Evolutionary conservation across 2,797 vertebrate species (phyloP).

Genomic region (Spea hammondii): DNA sequence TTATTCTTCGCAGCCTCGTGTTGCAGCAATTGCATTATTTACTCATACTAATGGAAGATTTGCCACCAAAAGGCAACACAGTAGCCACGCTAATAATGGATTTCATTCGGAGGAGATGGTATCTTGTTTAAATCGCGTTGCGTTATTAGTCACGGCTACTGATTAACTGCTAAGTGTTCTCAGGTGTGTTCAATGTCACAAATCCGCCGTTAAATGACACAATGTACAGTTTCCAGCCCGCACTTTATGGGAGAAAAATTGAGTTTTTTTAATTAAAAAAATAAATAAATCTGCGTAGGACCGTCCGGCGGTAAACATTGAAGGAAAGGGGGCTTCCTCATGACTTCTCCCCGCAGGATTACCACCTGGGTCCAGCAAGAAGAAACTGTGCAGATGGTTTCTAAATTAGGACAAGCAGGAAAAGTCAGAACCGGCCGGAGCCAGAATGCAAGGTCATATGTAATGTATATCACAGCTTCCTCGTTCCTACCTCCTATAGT

Average conservation of each 20-base stretch:
- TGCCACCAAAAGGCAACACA: background rate
- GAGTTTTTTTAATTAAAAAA: background rate
- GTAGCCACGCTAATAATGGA: background rate
- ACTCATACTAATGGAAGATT: constrained; percentile 13
- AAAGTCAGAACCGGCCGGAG: background rate
- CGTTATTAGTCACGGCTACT: constrained; percentile 37
- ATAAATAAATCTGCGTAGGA: background rate
- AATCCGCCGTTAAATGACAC: background rate
- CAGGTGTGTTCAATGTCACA: constrained; percentile 22
- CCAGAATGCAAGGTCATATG: background rate
- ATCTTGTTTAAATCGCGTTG: constrained; percentile 6
- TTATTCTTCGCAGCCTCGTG: constrained; percentile 12
- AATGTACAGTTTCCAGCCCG: background rate
- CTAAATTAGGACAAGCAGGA: background rate
- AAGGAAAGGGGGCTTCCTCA: constrained; percentile 16
- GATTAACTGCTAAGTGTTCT: constrained; percentile 37
- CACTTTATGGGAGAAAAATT: background rate
- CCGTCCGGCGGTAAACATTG: background rate
- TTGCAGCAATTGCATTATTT: constrained; percentile 28
- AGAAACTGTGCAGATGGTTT: background rate
- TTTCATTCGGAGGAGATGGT: background rate
- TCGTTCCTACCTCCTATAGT: no score
- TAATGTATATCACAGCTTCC: background rate
- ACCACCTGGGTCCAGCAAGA: background rate
- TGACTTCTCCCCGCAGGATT: background rate